Base-by-base conservation (phyloP, 1,140 invertebrate species). In the Bombus waltoni region DNA sequence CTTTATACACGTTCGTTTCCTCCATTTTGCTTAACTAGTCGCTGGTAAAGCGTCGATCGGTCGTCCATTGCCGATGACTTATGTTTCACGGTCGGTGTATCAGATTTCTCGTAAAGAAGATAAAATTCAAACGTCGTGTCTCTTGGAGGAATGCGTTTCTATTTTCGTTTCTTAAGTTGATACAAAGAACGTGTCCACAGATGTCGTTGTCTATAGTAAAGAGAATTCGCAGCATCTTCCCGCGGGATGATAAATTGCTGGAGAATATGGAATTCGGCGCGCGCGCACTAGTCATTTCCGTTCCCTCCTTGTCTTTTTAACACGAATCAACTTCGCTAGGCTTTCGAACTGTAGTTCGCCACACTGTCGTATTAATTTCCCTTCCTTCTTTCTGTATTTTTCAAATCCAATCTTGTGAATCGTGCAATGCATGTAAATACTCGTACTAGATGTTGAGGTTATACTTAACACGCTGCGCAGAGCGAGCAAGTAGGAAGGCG, bases 391-490 rank as follows among this genome's bases (percentile, higher is more conserved):
- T 32, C 25, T 40, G 62, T 44, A 59, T 35, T 59, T 28, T 75
- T 81, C 53, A 47, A 35, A 44, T 35, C n/a, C n/a, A 65, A 25
- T 2, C 8, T 62, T 11, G 18, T 1, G 65, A 84, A 25, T 76
- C 68, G 81, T 89, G 82, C 88, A 83, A 89, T 89, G 78, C 35
- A 79, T 89, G 66, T 65, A 82, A 83, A 87, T 59, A 79, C 38
- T 65, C 68, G 71, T 89, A 79, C 3, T 42, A 66, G 59, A 85
- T 44, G 75, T 84, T 71, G 70, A 75, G 72, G 68, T 78, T 81
- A 85, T 70, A 74, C 53, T 70, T n/a, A 15, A 53, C 65, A 42
- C 42, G 44, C 32, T 47, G 40, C 42, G 71, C 28, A 35, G 11
- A 76, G 18, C 38, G 44, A 81, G 28, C 32, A 3, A 68, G 40